These are phyloP conservation scores for Labrus mixtus DNA, from an alignment of 2,113 vertebrate genomes.

Conservation along the genomic window DNA sequence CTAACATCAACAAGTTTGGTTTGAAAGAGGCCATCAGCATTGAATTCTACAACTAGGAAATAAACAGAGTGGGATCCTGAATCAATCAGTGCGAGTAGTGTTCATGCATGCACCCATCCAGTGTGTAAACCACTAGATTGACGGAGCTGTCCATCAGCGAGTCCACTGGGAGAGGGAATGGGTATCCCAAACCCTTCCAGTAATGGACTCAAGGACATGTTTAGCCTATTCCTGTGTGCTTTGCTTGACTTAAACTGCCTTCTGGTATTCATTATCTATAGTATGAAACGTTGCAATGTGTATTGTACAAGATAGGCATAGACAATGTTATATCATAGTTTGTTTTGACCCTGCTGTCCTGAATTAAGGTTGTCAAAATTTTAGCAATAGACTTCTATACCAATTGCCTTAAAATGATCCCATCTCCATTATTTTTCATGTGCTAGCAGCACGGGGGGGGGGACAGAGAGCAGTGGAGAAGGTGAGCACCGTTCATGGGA, in stretches of 20 bases:
- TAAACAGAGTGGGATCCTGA: slow-evolving; percentile 1
- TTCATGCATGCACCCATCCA: slow-evolving; percentile 28
- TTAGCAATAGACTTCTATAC: too few species aligned
- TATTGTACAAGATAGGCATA: not conserved
- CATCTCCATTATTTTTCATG: too few species aligned
- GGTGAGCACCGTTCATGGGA: too few species aligned
- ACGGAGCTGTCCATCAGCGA: slow-evolving; percentile 40
- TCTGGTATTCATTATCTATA: slow-evolving; percentile 19
- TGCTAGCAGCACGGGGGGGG: too few species aligned
- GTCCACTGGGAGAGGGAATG: slow-evolving; percentile 4
- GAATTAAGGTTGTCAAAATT: too few species aligned
- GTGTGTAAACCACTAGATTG: slow-evolving; percentile 33
- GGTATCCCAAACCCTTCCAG: slow-evolving; percentile 1
- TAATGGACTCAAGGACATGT: not conserved
- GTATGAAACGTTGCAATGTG: not conserved
- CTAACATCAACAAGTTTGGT: not conserved
- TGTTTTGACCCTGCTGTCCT: not conserved
- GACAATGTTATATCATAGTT: not conserved
- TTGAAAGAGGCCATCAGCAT: not conserved
- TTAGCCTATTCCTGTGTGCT: not conserved
- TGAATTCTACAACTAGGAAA: not conserved
- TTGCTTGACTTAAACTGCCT: not conserved
- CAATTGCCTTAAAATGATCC: too few species aligned
- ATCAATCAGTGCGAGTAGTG: slow-evolving; percentile 16
- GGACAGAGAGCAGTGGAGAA: too few species aligned